Evolutionary conservation across 2,888 invertebrate species (phyloP).

Genomic region (Carterocephalus palaemon): DNA sequence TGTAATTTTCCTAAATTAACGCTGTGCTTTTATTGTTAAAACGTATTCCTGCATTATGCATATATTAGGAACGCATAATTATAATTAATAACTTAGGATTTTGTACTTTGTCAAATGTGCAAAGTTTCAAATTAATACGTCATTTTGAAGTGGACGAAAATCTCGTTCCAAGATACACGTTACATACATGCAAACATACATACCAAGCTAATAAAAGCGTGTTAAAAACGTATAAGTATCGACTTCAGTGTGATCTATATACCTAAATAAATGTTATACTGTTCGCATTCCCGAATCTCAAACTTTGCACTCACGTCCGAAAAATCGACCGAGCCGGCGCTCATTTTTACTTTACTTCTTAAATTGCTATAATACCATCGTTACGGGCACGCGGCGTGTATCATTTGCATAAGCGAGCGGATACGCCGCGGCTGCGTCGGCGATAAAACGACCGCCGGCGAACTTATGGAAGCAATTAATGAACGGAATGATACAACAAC

Average conservation of each 20-base stretch:
- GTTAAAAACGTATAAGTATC: too few species aligned
- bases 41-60: too few species aligned
- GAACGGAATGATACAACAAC: slow-evolving; percentile 65
- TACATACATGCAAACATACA: too few species aligned
- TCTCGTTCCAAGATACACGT: too few species aligned
- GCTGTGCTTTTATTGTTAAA: slow-evolving; percentile 6
- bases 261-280: too few species aligned
- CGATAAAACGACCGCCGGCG: slow-evolving; percentile 63
- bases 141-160: too few species aligned
- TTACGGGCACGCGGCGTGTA: slow-evolving; percentile 66
- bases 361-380: slow-evolving; percentile 72
- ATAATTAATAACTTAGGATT: too few species aligned
- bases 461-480: slow-evolving; percentile 73
- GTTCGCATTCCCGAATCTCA: slow-evolving; percentile 23
- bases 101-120: too few species aligned
- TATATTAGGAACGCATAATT: slow-evolving; percentile 34
- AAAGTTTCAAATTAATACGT: too few species aligned
- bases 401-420: slow-evolving; percentile 69
- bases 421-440: slow-evolving; percentile 50
- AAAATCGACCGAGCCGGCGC: slow-evolving; percentile 40
- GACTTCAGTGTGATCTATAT: too few species aligned
- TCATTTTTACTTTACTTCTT: slow-evolving; percentile 75
- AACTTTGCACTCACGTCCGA: slow-evolving; percentile 21
- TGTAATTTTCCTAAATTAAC: slow-evolving; percentile 13
- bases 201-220: too few species aligned